These are phyloP conservation scores for Trematomus loennbergii DNA, from an alignment of 2,113 vertebrate species.

Conservation along the genomic window DNA sequence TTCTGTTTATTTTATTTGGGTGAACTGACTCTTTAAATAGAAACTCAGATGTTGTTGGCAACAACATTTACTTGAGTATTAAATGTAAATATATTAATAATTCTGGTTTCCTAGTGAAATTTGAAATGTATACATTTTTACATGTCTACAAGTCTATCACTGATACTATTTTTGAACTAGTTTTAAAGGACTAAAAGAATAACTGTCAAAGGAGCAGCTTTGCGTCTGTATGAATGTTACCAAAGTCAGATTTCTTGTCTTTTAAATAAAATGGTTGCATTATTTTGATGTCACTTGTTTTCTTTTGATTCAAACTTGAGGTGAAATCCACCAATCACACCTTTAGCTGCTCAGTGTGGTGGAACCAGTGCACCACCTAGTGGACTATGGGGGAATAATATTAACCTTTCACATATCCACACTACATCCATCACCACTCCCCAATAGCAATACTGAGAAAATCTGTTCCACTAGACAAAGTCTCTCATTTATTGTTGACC, in stretches of 20 bases:
- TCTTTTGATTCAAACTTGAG: background rate
- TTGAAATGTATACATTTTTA: background rate
- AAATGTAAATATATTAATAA: background rate
- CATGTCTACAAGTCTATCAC: background rate
- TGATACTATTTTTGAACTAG: background rate
- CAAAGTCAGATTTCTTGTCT: background rate
- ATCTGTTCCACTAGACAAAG: background rate
- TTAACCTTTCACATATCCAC: background rate
- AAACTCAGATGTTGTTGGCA: background rate
- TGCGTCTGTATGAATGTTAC: too few relatives aligned
- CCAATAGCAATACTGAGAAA: background rate
- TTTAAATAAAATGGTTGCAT: conserved; percentile 10
- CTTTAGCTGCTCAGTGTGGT: background rate
- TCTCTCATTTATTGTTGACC: background rate
- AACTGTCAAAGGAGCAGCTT: too few relatives aligned
- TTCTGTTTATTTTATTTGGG: background rate
- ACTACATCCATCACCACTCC: background rate
- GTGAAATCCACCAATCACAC: too few relatives aligned
- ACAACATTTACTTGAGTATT: background rate
- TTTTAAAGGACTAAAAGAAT: too few relatives aligned
- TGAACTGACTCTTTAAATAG: background rate
- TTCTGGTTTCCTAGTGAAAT: background rate
- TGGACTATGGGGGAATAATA: background rate
- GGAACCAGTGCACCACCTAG: too few relatives aligned
- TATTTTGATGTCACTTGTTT: background rate